These are phyloP conservation scores for Heliocidaris tuberculata DNA, from an alignment of 35 echinoderm and acorn worm species.

Conservation along the genomic window DNA sequence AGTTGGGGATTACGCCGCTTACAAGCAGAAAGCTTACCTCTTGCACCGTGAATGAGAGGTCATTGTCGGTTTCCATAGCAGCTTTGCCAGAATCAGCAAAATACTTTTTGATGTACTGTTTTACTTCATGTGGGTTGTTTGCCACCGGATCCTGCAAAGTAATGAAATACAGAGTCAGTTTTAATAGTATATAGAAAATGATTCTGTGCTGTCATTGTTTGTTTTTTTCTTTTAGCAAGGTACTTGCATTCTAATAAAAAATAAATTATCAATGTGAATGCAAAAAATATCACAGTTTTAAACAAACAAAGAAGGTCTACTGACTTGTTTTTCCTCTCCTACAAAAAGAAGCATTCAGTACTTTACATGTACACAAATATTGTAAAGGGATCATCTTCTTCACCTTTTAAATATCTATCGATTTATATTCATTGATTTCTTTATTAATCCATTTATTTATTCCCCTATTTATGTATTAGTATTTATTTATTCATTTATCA, in stretches of 20 bases:
- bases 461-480: no score
- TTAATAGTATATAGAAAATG: neutral
- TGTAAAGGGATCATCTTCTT: neutral
- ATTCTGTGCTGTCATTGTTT: neutral
- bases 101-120: constrained; percentile 62
- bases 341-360: neutral
- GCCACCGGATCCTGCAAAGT: constrained; percentile 65
- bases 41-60: constrained; percentile 59
- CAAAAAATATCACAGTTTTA: neutral
- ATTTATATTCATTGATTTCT: no score
- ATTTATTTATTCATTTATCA: no score
- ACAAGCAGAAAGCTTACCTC: constrained; percentile 54
- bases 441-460: no score
- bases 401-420: no score
- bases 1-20: no score
- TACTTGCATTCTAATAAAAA: neutral
- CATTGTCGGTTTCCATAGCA: constrained; percentile 39
- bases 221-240: neutral
- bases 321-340: neutral
- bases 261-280: neutral
- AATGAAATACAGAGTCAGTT: neutral
- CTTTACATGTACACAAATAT: neutral
- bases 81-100: constrained; percentile 52
- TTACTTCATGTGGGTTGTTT: constrained; percentile 55
- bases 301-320: neutral